Base-by-base conservation (phyloP, 2,113 vertebrate genomes). In the Columbina picui region DNA sequence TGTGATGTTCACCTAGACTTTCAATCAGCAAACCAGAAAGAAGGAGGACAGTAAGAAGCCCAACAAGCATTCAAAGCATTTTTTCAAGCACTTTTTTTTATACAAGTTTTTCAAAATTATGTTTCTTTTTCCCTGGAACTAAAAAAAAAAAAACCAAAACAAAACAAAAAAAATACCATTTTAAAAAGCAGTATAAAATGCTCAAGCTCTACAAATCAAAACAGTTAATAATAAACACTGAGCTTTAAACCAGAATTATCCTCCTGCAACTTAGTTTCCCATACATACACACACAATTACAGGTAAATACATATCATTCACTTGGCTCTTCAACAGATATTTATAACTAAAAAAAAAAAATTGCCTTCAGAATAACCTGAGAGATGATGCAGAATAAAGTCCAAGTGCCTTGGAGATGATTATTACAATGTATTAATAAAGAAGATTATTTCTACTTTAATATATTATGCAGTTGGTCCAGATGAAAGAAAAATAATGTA, bases 401-500 rank as follows among this genome's bases (percentile, higher is more conserved):
- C 41, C 15, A 47, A 86, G 12, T 59, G 16, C 32, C 53, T 16
- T 38, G 21, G 45, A 89, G 12, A 10, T 9, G 15, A 60, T 50
- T 81, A 63, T 18, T 73, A 63, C 5, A 63, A 63, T 26, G 41
- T 12, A 73, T 4, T 22, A 95, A 90, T 47, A 65, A 64, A 61
- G 13, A 94, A 53, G 20, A 69, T 2, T 2, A 60, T 55, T 84
- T 93, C 8, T 52, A 30, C 77, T 91, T 91, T 39, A 90, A 81
- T 30, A 89, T 20, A 55, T 11, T 16, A 56, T 84, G 52, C 36
- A 80, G 9, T 29, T 74, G 21, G 34, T 88, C 41, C 38, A 96
- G 81, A 96, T 5, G 22, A 60, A 92, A 87, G 71, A 85, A 70
- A 23, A 96, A 90, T 36, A 92, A 64, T 1, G 2, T 90, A 98